Evolutionary conservation across 2,113 vertebrate species (phyloP), one percentile per base, ranked within the genome.

Genomic region (Neogobius melanostomus): DNA sequence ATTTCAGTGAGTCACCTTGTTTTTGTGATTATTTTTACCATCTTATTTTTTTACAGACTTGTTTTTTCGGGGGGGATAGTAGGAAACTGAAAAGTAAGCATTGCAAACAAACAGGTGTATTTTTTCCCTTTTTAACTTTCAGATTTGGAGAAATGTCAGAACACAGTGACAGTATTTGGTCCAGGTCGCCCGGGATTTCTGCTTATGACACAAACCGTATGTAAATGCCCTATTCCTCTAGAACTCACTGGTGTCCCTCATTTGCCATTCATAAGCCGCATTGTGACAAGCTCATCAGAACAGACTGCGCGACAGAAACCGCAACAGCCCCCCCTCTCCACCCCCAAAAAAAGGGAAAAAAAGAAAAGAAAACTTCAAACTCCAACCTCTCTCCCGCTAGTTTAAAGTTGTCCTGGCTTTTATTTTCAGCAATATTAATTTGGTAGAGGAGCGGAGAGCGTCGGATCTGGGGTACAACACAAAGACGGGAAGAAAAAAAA

Each of bases 361-460:
- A 21, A 2, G 21, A 2, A 77, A 76, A 75, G 82, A 81, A 82
- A 81, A 90, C 90, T 90, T 91, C 89, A 84, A 88, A 87, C 84
- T 66, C 67, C 80, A 68, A 72, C 69, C 46, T 69, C 76, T 75
- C 75, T 74, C 36, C 79, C 69, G 74, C 90, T 92, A 92, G 91
- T 93, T 94, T 92, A 92, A 92, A 94, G 93, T 94, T 93, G 93
- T 93, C 93, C 92, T 92, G 92, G 88, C 92, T 93, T 93, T 93
- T 92, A 93, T 93, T 92, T 93, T 91, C 85, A 92, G 92, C 90
- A 91, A 91, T 93, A 93, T 93, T 92, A 92, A 93, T 93, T 92
- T 93, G 93, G 91, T 90, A 88, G 86, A 89, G 88, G 86, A 87
- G 75, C 76, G 83, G 53, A 36, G 28, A 36, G 79, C 47, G 85